These are phyloP conservation scores for Bemisia tabaci DNA, from an alignment of 1,140 invertebrate species.

Conservation along the genomic window DNA sequence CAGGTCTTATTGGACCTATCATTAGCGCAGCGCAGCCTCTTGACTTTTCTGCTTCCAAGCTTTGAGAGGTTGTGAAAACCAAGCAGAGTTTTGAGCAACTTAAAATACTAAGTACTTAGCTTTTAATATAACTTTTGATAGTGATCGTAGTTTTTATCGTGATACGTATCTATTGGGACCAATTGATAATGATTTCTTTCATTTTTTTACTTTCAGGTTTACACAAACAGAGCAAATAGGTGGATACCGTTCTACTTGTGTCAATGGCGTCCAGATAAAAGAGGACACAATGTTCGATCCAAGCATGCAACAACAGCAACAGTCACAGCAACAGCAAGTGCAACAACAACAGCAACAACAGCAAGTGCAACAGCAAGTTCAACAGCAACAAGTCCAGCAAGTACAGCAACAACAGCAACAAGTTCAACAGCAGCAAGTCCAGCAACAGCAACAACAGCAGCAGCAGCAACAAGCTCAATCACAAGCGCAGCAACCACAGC, in stretches of 20 bases:
- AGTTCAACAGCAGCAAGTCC: background rate
- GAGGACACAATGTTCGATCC: conserved; percentile 20
- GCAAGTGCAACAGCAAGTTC: conserved; percentile 33
- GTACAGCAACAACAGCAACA: conserved; percentile 34
- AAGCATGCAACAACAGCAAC: conserved; percentile 27
- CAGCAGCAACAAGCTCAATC: conserved; percentile 27
- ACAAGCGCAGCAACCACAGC: conserved; percentile 32
- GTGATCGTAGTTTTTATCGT: no score
- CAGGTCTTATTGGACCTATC: no score
- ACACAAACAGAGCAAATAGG: conserved; percentile 34
- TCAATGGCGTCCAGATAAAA: conserved; percentile 6
- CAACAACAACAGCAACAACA: conserved; percentile 35
- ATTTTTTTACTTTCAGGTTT: conserved; percentile 26
- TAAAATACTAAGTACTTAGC: no score
- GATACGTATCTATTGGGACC: no score
- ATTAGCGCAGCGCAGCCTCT: no score
- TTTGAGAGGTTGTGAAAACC: no score
- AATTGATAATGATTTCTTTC: no score
- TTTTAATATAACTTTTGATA: no score
- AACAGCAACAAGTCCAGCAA: conserved; percentile 33
- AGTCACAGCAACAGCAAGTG: conserved; percentile 35
- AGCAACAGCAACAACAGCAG: conserved; percentile 34
- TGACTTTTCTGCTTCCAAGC: no score
- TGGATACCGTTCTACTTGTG: conserved; percentile 14
- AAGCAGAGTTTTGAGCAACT: no score